Conservation (phyloP, 2,797 vertebrate genomes). For the Enteromius argenteus region DNA sequence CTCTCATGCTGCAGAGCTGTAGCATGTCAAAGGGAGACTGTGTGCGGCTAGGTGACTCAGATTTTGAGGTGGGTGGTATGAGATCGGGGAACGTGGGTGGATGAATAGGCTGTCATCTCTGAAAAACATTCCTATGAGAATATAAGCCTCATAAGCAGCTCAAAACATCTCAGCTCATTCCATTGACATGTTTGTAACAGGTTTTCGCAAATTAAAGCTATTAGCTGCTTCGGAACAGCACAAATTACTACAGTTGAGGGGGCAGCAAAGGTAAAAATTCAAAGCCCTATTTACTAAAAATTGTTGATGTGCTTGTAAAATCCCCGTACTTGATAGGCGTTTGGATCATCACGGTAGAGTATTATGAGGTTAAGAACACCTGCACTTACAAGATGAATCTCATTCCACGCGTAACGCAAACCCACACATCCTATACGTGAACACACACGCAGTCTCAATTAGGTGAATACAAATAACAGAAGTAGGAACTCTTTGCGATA, state of each 20-base stretch:
- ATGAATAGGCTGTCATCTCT: slow-evolving; percentile 83
- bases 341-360: slow-evolving; percentile 31
- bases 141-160: slow-evolving; percentile 79
- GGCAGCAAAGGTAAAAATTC: slow-evolving; percentile 49
- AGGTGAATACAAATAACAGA: slow-evolving; percentile 32
- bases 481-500: slow-evolving; percentile 58
- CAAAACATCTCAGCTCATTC: slow-evolving; percentile 62
- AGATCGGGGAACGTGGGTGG: slow-evolving; percentile 76
- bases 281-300: slow-evolving; percentile 42
- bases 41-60: slow-evolving; percentile 79
- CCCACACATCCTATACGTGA: background rate
- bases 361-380: slow-evolving; percentile 42
- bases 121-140: slow-evolving; percentile 74
- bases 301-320: slow-evolving; percentile 38
- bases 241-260: slow-evolving; percentile 63
- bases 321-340: slow-evolving; percentile 38
- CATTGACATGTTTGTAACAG: slow-evolving; percentile 61
- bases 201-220: slow-evolving; percentile 62
- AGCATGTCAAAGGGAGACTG: slow-evolving; percentile 74
- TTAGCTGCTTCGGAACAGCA: slow-evolving; percentile 58
- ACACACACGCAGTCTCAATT: slow-evolving; percentile 5
- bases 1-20: slow-evolving; percentile 71
- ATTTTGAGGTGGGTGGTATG: slow-evolving; percentile 81
- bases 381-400: slow-evolving; percentile 26
- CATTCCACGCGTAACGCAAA: slow-evolving; percentile 22